phyloP scores from a whole-genome alignment of 1,140 invertebrate genomes.

The Saccostrea echinata region DNA sequence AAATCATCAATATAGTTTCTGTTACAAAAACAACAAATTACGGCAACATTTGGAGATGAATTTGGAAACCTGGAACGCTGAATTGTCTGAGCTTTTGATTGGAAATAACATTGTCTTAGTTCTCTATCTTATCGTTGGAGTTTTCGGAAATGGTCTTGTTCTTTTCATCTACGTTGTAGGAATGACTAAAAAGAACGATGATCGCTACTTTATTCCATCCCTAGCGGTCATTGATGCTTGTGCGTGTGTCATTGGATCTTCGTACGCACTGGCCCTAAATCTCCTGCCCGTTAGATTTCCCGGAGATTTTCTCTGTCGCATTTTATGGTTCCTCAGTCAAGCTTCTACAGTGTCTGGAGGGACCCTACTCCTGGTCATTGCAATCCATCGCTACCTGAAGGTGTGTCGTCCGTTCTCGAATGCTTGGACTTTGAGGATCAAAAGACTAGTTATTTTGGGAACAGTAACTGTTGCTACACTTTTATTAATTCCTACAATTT shows the following conservation, averaged over 20 bases:
- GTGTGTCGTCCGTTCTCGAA: conserved; percentile 50
- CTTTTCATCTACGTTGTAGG: conserved; percentile 46
- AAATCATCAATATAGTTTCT: no score
- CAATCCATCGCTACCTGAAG: conserved; percentile 54
- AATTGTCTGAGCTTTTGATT: conserved; percentile 31
- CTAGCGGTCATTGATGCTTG: conserved; percentile 44
- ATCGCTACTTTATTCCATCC: conserved; percentile 55
- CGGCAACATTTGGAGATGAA: not conserved
- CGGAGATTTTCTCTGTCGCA: conserved; percentile 43
- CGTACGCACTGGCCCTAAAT: conserved; percentile 51
- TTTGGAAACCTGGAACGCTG: conserved; percentile 34
- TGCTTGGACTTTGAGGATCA: conserved; percentile 36
- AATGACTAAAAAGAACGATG: conserved; percentile 49
- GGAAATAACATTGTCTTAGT: conserved; percentile 45
- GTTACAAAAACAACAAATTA: not conserved
- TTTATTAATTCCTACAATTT: not conserved
- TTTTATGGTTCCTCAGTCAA: conserved; percentile 49
- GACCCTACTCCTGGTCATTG: conserved; percentile 51
- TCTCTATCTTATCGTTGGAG: conserved; percentile 45
- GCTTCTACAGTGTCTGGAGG: conserved; percentile 33
- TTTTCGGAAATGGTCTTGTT: conserved; percentile 52
- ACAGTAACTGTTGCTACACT: not conserved
- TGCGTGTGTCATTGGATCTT: conserved; percentile 45
- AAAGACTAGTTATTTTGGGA: conserved; percentile 19
- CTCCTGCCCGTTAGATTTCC: conserved; percentile 49